Evolutionary conservation across 2,888 invertebrate genomes (phyloP), one percentile per base, ranked within the genome.

Genomic region (Pseudococcus longispinus): DNA sequence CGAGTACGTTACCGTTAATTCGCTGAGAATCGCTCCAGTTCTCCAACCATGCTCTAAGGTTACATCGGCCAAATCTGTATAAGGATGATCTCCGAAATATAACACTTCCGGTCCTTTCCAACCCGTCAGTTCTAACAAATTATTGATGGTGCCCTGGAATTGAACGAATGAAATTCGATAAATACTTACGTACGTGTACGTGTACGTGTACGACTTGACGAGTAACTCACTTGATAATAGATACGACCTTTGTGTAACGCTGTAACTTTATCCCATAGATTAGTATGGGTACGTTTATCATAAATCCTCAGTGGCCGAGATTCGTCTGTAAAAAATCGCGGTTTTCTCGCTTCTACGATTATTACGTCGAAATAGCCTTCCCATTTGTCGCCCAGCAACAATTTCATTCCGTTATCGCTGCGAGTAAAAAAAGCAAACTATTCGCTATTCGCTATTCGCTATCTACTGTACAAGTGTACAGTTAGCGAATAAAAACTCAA

Each of bases 61-160:
- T 60, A 98, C 97, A 92, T 98, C 98, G 11, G 98, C 98, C 87
- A 99, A 93, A 92, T 99, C 99, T 90, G 95, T 97, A 92, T 98
- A 98, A 0, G 98, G 98, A 92, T 99, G 99, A 92, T 99, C 99
- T 0, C 99, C 98, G 91, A 98, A 98, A 91, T 99, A 99, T 29
- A 99, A 91, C 70, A 98, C 98, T 89, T 96, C 95, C 90, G 96
- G 95, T 0, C 97, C 97, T 87, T 93, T 92, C 98, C 98, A 98
- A 0, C 96, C 97, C 0, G 98, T 98, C 90, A 98, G 92, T 88
- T 96, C 95, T 91, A 97, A 96, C 46, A 99, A 92, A 90, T 97
- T 96, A 89, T 95, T 95, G 26, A 98, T 95, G 60, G 98, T 98
- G 0, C 98, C 98, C 96, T 97, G 90, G 23, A 37, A 37, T 37